Evolutionary conservation across 2,888 invertebrate species (phyloP).

Genomic region (Drosophila lacicola): DNA sequence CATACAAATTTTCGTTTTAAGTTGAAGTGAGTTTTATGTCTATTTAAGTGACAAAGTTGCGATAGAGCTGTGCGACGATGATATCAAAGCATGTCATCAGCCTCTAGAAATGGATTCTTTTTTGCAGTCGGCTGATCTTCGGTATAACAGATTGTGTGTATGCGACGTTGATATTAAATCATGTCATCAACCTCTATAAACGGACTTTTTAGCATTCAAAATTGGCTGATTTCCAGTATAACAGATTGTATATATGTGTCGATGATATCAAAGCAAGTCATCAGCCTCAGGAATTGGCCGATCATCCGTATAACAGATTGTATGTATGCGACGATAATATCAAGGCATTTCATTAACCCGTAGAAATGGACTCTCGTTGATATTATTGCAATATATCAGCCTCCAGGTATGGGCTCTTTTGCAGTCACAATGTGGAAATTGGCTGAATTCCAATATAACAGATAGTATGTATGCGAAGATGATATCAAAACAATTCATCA

Average conservation of each 20-base stretch:
- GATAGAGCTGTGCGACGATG: slow-evolving; percentile 1
- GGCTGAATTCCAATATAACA: too few relatives aligned
- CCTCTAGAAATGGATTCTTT: too few relatives aligned
- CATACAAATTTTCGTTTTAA: slow-evolving; percentile 60
- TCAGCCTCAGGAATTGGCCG: background rate
- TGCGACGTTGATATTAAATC: background rate
- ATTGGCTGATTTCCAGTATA: slow-evolving; percentile 1
- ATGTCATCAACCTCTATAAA: background rate
- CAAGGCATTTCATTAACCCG: background rate
- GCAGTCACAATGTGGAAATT: too few relatives aligned
- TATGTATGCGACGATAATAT: background rate
- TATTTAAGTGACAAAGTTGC: slow-evolving; percentile 68
- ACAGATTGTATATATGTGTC: background rate
- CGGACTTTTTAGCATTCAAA: background rate
- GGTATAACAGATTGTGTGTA: slow-evolving; percentile 2
- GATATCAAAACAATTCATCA: too few relatives aligned
- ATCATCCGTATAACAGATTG: background rate
- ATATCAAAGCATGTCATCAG: background rate
- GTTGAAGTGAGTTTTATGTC: slow-evolving; percentile 63
- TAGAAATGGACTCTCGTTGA: too few relatives aligned
- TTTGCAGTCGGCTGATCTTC: background rate
- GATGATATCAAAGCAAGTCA: background rate
- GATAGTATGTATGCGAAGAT: too few relatives aligned
- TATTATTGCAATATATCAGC: too few relatives aligned
- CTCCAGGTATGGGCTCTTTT: too few relatives aligned